Percentiles rank a stretch among this genome's conserved stretches.
phyloP scores from a whole-genome alignment of 2,888 invertebrate species.

The Caenorhabditis sp. region DNA sequence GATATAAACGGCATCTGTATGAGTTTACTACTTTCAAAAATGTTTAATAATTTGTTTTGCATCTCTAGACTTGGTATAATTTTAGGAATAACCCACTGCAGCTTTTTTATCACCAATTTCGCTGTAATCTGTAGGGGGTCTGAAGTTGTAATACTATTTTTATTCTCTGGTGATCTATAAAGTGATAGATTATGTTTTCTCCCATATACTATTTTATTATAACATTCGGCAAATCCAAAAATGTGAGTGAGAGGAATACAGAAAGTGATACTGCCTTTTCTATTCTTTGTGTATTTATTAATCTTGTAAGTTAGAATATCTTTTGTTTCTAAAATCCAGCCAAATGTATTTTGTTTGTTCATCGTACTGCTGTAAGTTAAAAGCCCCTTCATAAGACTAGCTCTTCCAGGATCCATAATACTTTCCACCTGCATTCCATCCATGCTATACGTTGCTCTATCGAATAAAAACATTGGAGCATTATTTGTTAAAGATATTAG shows the following conservation, averaged over 20 bases:
- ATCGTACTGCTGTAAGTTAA: constrained; percentile 55
- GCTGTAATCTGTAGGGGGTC: constrained; percentile 60
- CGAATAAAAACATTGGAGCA: constrained; percentile 62
- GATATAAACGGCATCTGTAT: too few relatives aligned
- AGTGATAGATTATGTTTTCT: constrained; percentile 64
- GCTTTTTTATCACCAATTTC: constrained; percentile 64
- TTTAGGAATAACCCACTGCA: constrained; percentile 71
- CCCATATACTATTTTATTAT: constrained; percentile 68
- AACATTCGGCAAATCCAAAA: constrained; percentile 71
- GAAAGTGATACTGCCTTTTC: constrained; percentile 64
- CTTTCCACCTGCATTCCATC: constrained; percentile 46
- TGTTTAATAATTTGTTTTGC: constrained; percentile 66
- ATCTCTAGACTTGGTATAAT: constrained; percentile 67
- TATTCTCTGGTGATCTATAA: constrained; percentile 66
- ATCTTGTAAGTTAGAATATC: constrained; percentile 64
- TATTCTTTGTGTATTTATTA: constrained; percentile 65
- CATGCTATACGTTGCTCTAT: constrained; percentile 60
- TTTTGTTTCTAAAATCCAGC: constrained; percentile 64
- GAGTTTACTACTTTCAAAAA: constrained; percentile 61
- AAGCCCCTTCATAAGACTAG: too few relatives aligned
- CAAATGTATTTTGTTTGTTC: constrained; percentile 70
- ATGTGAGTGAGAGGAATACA: too few relatives aligned
- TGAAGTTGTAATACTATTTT: constrained; percentile 59
- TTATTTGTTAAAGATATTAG: constrained; percentile 55
- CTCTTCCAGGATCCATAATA: too few relatives aligned